These are phyloP conservation scores for Watersipora subatra DNA, from an alignment of 1,140 invertebrate genomes.

Conservation along the genomic window DNA sequence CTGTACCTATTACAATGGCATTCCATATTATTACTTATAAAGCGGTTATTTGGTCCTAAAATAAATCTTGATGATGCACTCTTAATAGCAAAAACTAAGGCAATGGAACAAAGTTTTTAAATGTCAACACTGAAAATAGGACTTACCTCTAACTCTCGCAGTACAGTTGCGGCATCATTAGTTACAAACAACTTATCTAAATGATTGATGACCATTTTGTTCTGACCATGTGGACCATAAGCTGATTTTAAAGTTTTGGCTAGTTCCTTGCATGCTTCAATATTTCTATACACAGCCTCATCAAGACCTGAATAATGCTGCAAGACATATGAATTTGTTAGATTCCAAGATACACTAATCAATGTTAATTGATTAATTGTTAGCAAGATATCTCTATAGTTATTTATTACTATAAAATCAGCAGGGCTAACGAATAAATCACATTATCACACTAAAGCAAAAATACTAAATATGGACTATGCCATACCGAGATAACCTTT, in stretches of 20 bases:
- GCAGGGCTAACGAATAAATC: background rate
- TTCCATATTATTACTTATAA: no score
- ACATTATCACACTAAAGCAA: constrained; percentile 40
- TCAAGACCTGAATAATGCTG: constrained; percentile 90
- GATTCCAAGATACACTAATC: no score
- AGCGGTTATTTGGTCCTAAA: no score
- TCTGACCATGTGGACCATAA: constrained; percentile 92
- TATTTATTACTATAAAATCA: background rate
- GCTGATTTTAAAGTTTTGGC: constrained; percentile 79
- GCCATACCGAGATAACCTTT: no score
- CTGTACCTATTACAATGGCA: constrained; percentile 57
- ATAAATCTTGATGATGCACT: no score
- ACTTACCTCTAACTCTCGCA: constrained; percentile 72
- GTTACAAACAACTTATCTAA: constrained; percentile 97
- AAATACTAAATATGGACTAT: no score
- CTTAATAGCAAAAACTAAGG: no score
- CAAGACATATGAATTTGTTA: constrained; percentile 29
- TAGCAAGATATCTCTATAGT: no score
- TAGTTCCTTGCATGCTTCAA: constrained; percentile 88
- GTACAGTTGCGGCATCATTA: constrained; percentile 95
- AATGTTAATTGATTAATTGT: no score
- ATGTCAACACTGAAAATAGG: no score
- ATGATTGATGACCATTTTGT: constrained; percentile 99
- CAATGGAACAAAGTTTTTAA: background rate
- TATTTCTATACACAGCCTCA: constrained; percentile 91